Conservation (phyloP, 2,797 vertebrate species). For the Acanthis flammea region DNA sequence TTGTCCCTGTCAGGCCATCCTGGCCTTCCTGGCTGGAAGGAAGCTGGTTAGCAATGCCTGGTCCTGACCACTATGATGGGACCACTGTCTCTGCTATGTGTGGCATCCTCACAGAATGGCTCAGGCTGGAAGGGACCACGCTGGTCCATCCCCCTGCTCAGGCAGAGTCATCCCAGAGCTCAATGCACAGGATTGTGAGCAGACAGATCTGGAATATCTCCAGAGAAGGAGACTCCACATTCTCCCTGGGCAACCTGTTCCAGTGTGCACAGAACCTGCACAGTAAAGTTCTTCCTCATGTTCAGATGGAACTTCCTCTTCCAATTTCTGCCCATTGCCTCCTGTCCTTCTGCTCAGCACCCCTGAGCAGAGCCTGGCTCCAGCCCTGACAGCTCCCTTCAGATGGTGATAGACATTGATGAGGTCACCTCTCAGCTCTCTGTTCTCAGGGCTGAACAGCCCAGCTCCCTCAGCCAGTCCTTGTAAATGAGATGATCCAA, state of each 20-base stretch:
- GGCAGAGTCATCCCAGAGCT: neutral
- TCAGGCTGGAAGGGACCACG: neutral
- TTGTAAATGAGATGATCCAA: neutral
- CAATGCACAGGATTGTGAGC: neutral
- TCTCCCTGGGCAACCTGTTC: neutral
- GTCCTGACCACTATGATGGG: neutral
- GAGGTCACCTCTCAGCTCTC: neutral
- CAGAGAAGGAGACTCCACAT: neutral
- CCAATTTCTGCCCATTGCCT: neutral
- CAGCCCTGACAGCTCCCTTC: neutral
- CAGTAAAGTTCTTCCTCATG: neutral
- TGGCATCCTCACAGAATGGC: neutral
- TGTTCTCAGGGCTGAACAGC: neutral
- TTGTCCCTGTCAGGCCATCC: neutral
- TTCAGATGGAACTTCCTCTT: neutral
- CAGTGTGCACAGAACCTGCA: neutral
- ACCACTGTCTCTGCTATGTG: neutral
- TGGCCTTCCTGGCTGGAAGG: neutral
- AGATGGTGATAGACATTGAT: neutral
- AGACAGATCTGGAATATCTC: neutral
- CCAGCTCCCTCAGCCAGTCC: neutral
- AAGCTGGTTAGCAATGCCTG: neutral
- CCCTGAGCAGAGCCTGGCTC: neutral
- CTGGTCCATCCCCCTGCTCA: neutral
- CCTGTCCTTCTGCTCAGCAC: neutral